Evolutionary conservation across 2,113 vertebrate species (phyloP), one percentile per base, ranked within the genome.

Genomic region (Mesembrinibis cayennensis): DNA sequence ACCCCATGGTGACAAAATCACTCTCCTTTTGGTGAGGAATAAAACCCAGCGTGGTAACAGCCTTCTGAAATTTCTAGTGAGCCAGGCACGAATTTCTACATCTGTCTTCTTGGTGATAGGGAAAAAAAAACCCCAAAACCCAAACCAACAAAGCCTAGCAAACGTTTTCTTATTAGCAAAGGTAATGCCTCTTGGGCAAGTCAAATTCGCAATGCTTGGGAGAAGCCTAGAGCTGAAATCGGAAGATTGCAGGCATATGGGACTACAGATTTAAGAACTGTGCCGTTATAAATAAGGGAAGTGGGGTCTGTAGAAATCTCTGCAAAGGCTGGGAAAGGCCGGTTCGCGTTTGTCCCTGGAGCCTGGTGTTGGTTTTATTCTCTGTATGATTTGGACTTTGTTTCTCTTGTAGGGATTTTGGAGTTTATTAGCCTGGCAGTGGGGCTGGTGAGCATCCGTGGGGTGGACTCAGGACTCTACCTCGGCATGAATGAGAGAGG

Each of bases 381-480:
- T 66, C 47, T 72, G 56, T 79, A 2, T 95, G 74, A 96, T 59
- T 47, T 63, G 32, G 55, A 79, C 44, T 83, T 58, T 44, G 88
- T 58, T 92, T 76, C 97, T 97, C 23, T 95, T 89, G 56, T 90
- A 99, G 99, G 99, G 95, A 99, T 99, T 97, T 97, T 99, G 98
- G 99, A 99, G 98, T 99, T 99, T 97, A 99, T 99, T 95, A 99
- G 99, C 98, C 98, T 99, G 98, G 99, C 99, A n/a, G 99, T 99
- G 94, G 98, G 99, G 72, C 98, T 99, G 97, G 99, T 99, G 97
- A 99, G 99, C 98, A 99, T 99, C 98, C 99, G 99, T 74, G 99
- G 99, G 69, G 99, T 99, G 98, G 99, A 99, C 80, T 99, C 99
- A 4, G 99, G 99, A 97, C 99, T 99, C 80, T 99, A 99, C 98